Evolutionary conservation across 2,113 vertebrate species (phyloP), one percentile per base, ranked within the genome.

Genomic region (Podocnemis expansa): DNA sequence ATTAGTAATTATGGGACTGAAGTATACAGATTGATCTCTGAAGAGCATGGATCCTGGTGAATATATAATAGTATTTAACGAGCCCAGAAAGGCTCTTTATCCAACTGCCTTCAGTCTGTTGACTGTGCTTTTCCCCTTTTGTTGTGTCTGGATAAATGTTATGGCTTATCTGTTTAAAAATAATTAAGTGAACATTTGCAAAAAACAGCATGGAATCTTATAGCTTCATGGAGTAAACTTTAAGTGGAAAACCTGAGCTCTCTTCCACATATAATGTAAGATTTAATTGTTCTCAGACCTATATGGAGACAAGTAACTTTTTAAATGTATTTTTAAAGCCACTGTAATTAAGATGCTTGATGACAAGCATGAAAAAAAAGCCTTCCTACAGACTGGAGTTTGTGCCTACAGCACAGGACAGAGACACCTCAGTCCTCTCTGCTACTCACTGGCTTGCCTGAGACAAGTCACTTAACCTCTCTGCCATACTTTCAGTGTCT

Each of bases 81-180:
- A 93, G 60, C 2, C 0, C 92, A 89, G 88, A 89, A 93, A 90
- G 76, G 83, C 14, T 45, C 94, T 94, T 78, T 79, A 78, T 93
- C 84, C 91, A 91, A 38, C 88, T 89, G 95, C 93, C 75, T 91
- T 95, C 0, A 0, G 91, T 87, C 34, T 84, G 73, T 51, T 79
- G 84, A 96, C 94, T 90, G 94, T 91, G 90, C 95, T 96, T 94
- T 96, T 82, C 84, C 80, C 91, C 25, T 51, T 47, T 94, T 95
- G 94, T 95, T 95, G 94, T 93, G 92, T 82, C 81, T 91, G 94
- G 83, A 47, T 94, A 82, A 75, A 47, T 84, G 81, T 94, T 85
- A 91, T 76, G 94, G 91, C 88, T 84, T 85, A 89, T 94, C 34
- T 76, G 25, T 92, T 94, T 84, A 25, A 93, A 95, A 96, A 82